These are phyloP conservation scores for Chouioia cunea DNA, from an alignment of 2,888 invertebrate species.

Conservation along the genomic window DNA sequence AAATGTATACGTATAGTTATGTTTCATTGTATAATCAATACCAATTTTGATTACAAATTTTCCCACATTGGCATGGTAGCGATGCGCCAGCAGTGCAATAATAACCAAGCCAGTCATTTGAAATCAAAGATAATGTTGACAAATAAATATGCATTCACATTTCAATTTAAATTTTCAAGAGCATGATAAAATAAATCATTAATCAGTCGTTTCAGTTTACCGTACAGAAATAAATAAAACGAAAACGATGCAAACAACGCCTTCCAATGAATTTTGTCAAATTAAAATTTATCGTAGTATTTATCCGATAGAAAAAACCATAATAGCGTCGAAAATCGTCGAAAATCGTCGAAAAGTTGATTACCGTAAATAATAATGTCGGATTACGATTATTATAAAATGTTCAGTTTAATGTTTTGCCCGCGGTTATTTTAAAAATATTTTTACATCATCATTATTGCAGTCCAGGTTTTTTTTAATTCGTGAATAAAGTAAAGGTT, in stretches of 20 bases:
- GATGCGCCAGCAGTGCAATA: constrained; percentile 63
- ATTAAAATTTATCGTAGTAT: too few relatives aligned
- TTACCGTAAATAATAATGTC: not conserved
- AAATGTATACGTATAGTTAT: too few relatives aligned
- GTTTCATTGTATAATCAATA: constrained; percentile 33
- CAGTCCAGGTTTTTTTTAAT: constrained; percentile 38
- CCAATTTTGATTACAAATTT: constrained; percentile 32
- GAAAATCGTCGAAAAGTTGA: constrained; percentile 2
- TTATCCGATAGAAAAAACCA: too few relatives aligned
- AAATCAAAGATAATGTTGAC: constrained; percentile 50
- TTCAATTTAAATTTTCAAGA: constrained; percentile 13
- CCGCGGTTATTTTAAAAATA: not conserved
- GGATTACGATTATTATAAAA: not conserved
- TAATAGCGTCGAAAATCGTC: constrained; percentile 4
- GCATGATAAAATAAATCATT: constrained; percentile 26
- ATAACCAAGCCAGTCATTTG: constrained; percentile 62
- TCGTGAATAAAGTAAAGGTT: constrained; percentile 32
- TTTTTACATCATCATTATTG: constrained; percentile 30
- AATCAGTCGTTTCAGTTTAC: constrained; percentile 42
- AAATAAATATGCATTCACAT: constrained; percentile 46
- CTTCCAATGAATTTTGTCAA: too few relatives aligned
- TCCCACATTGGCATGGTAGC: constrained; percentile 58
- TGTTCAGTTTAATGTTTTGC: not conserved
- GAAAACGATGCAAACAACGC: constrained; percentile 39
- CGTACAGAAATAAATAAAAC: constrained; percentile 36